phyloP scores from a whole-genome alignment of 2,113 vertebrate species.

The Charina bottae region DNA sequence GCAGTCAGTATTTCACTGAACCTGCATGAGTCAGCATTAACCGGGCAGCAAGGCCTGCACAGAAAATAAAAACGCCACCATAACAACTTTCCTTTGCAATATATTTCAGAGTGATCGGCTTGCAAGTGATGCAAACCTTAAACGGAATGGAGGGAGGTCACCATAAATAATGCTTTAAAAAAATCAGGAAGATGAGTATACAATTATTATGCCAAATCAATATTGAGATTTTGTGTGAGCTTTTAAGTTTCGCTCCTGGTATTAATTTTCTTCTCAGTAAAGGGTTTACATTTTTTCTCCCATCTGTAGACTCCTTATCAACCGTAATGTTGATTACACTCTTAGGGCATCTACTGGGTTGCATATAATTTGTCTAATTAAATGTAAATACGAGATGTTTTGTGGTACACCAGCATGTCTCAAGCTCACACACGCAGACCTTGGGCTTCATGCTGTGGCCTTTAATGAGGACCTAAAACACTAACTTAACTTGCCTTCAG shows the following conservation, averaged over 20 bases:
- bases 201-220: conserved; percentile 39
- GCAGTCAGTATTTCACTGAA: conserved; percentile 53
- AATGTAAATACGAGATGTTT: conserved; percentile 75
- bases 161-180: conserved; percentile 17
- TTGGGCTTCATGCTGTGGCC: conserved; percentile 72
- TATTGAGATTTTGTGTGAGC: conserved; percentile 48
- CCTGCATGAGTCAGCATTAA: conserved; percentile 69
- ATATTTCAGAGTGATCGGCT: not conserved
- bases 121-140: conserved; percentile 21
- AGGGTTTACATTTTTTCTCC: conserved; percentile 40
- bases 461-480: conserved; percentile 78
- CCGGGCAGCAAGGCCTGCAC: conserved; percentile 49
- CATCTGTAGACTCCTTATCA: conserved; percentile 48
- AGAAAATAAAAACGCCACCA: conserved; percentile 48
- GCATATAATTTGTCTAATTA: conserved; percentile 78
- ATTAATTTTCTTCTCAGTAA: conserved; percentile 53
- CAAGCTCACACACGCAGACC: not conserved
- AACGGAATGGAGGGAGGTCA: fast-evolving
- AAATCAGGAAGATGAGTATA: conserved; percentile 25
- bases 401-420: conserved; percentile 64
- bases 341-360: conserved; percentile 69
- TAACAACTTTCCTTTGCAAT: conserved; percentile 52
- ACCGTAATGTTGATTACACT: conserved; percentile 63
- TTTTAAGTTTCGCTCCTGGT: conserved; percentile 25
- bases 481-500: conserved; percentile 75